A percentile compares a stretch with the other conserved stretches of the same genome.
Evolutionary conservation across 2,888 invertebrate genomes (phyloP).

Genomic region (Chesias legatella): DNA sequence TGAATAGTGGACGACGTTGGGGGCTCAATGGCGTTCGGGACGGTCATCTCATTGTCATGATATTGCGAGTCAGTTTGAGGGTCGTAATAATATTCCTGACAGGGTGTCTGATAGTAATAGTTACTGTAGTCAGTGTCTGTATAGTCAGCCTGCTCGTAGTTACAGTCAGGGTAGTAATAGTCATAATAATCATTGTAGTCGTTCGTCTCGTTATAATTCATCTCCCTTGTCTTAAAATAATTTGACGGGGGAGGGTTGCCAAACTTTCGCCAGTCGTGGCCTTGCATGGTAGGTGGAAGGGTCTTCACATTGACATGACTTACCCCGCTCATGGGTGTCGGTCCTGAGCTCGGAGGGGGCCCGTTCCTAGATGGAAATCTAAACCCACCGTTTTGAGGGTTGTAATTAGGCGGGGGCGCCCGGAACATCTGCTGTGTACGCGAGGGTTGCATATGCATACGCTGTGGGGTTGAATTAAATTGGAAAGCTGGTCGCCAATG

Average conservation of each 20-base stretch:
- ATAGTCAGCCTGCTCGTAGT: too few species aligned
- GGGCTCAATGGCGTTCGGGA: too few species aligned
- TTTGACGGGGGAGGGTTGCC: slow-evolving; percentile 27
- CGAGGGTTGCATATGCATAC: neutral
- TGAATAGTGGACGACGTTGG: neutral
- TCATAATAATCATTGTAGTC: neutral
- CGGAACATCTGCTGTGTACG: neutral
- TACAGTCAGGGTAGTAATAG: too few species aligned
- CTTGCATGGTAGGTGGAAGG: too few species aligned
- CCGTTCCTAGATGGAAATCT: slow-evolving; percentile 17
- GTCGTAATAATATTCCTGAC: too few species aligned
- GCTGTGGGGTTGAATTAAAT: neutral
- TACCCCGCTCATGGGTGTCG: slow-evolving; percentile 20
- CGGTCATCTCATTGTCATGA: too few species aligned
- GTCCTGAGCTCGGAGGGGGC: slow-evolving; percentile 8
- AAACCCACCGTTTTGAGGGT: slow-evolving; percentile 28
- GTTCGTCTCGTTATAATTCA: slow-evolving; percentile 22
- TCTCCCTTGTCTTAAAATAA: slow-evolving; percentile 26
- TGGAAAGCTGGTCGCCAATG: too few species aligned
- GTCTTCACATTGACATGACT: slow-evolving; percentile 6
- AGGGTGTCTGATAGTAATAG: neutral
- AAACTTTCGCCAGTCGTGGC: slow-evolving; percentile 19
- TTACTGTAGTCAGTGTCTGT: too few species aligned
- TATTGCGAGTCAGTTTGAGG: too few species aligned
- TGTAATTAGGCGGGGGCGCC: slow-evolving; percentile 14